Base-by-base conservation (phyloP, 2,888 invertebrate genomes). In the Ctenicera cuprea region DNA sequence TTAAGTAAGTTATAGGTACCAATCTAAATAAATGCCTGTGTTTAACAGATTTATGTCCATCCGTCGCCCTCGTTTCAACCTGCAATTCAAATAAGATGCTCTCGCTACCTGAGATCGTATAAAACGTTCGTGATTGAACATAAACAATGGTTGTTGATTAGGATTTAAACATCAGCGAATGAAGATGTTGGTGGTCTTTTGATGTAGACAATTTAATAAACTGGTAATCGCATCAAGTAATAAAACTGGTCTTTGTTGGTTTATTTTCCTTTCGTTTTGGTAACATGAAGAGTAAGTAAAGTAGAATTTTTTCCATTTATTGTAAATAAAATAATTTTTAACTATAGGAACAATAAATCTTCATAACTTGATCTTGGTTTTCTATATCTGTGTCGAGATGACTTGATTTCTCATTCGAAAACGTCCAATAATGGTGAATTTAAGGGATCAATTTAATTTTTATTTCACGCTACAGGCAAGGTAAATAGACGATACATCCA, bases 101-200 rank as follows among this genome's bases (percentile, higher is more conserved):
- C 62, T 80, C 70, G 80, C 76, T 81, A 78, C 81, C 81, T 77
- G 79, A 77, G 79, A 79, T 79, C 80, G 80, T 80, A 82, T 83
- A 83, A 83, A 83, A 81, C 81, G 81, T 78, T 75, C 71, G 80
- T 81, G 84, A 85, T 83, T 82, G 83, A 83, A 82, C 84, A 84
- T 86, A 85, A 86, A 86, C 85, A 85, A 85, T 83, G 85, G 78
- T 80, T 76, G 82, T 82, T 85, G 86, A 85, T 85, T 85, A 85
- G 85, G 85, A 82, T 85, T 84, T 85, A 85, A 85, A 85, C 84
- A 84, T 84, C 83, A 83, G 81, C 80, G 78, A 74, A 79, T 79
- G 82, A 82, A 79, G 78, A 81, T 81, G 83, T 79, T 78, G 85
- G 85, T 86, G 86, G 85, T 86, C 85, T 62, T 26, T 18, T 62